These are phyloP conservation scores for Drosophila pectinifera DNA, from an alignment of 1,140 invertebrate genomes.

Conservation along the genomic window DNA sequence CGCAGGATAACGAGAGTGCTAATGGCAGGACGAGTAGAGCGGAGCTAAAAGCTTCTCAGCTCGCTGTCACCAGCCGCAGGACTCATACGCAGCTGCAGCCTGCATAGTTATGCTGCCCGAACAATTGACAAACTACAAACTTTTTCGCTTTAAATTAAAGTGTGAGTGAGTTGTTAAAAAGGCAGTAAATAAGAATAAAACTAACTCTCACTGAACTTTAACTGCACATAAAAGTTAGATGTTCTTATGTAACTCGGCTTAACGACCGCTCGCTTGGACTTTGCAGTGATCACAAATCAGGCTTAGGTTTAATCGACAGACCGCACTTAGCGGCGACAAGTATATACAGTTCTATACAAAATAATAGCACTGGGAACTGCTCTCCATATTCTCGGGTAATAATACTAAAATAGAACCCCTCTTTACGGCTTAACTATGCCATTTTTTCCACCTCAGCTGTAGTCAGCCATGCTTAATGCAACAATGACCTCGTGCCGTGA, in stretches of 20 bases:
- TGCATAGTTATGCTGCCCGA: constrained; percentile 8
- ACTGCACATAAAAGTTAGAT: constrained; percentile 4
- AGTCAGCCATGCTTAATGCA: constrained; percentile 10
- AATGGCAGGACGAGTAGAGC: constrained; percentile 24
- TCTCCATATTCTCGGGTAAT: neutral
- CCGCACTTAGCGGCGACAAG: constrained; percentile 7
- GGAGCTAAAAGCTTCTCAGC: constrained; percentile 58
- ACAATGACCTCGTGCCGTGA: constrained; percentile 36
- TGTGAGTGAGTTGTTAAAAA: neutral
- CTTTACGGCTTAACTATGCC: neutral
- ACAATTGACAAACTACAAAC: constrained; percentile 27
- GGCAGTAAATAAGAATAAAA: constrained; percentile 4
- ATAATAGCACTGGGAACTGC: neutral
- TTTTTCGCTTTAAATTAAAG: constrained; percentile 42
- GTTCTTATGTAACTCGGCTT: constrained; percentile 25
- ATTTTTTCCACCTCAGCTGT: neutral
- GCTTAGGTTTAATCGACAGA: constrained; percentile 20
- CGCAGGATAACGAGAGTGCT: constrained; percentile 36
- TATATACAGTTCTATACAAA: neutral
- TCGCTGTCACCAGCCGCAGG: constrained; percentile 26
- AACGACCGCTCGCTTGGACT: constrained; percentile 15
- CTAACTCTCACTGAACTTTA: constrained; percentile 1
- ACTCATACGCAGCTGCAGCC: constrained; percentile 6
- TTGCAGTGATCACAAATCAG: constrained; percentile 45
- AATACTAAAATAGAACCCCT: neutral